These are phyloP conservation scores for Calidris pugnax DNA, from an alignment of 2,113 vertebrate genomes.

Conservation along the genomic window DNA sequence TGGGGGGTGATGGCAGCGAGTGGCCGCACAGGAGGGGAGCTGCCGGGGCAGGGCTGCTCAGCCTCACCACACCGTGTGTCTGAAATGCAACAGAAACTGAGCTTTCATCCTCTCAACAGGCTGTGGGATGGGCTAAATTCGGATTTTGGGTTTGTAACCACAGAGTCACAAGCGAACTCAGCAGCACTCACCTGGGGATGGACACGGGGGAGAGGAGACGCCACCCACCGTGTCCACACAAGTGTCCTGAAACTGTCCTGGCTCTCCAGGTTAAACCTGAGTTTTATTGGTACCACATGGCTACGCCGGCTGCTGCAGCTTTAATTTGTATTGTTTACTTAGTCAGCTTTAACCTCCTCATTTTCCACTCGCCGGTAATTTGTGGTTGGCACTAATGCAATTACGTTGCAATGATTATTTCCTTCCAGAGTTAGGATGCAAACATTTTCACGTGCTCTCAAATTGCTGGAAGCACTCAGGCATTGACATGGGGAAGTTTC, in stretches of 20 bases:
- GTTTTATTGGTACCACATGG: neutral
- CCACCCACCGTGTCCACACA: neutral
- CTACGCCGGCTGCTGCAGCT: neutral
- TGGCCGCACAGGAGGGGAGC: rapidly evolving
- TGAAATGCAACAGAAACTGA: neutral
- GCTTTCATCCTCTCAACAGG: neutral
- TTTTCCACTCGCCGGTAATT: neutral
- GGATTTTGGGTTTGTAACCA: neutral
- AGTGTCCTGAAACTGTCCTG: neutral
- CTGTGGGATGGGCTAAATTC: neutral
- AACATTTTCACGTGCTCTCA: neutral
- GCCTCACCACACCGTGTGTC: neutral
- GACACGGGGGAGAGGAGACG: rapidly evolving
- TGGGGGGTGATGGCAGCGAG: neutral
- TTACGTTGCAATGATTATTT: neutral
- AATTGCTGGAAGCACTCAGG: neutral
- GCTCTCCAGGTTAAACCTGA: neutral
- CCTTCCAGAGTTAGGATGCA: neutral
- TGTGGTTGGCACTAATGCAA: neutral
- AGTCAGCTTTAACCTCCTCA: neutral
- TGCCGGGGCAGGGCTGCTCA: rapidly evolving
- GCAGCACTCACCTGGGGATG: neutral
- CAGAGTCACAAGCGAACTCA: neutral
- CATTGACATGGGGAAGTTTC: rapidly evolving
- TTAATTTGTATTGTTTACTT: neutral